Evolutionary conservation across 2,888 invertebrate species (phyloP), one percentile per base, ranked within the genome.

Genomic region (Caenorhabditis becei): DNA sequence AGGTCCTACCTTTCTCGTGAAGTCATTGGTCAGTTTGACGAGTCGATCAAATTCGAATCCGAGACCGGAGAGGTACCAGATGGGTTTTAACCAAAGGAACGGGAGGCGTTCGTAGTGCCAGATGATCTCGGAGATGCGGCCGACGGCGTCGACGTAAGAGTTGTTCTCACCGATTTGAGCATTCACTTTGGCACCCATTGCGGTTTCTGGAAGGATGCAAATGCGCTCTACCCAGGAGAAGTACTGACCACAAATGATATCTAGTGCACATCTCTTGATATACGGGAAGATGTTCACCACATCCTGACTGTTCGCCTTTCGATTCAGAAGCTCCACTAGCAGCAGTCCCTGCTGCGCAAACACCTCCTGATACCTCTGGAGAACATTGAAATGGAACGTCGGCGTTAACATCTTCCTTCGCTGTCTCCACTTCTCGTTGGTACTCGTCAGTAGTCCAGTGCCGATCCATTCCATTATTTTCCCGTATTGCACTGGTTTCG

Each of bases 51-150:
- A 87, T 51, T 79, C 82, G 62, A 63, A 80, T 1, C 84, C 86
- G 61, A 94, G 92, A 0, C 90, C 91, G 0, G 94, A 92, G 5
- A 94, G 91, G 83, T 93, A 93, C 90, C 94, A 95, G 47, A 94
- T 88, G 2, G 92, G 91, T 41, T 94, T 92, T 0, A 91, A 88
- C 88, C 93, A 93, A 0, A 82, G 62, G 70, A 78, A 82, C 24
- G 82, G 82, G 24, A 82, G 82, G 28, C 83, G 63, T 59, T 83
- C 75, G 61, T 83, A 82, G 10, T 85, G 78, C 84, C 85, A 89
- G 18, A 84, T 78, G 24, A 88, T 72, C 32, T 87, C 88, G 18
- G 82, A 81, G 44, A 88, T 78, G 14, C 82, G 32, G 0, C 63
- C 47, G 5, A 86, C 86, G 3, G 87, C 86, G 14, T 84, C 80